phyloP scores from a whole-genome alignment of 2,797 vertebrate genomes.

The Neostethus bicornis region DNA sequence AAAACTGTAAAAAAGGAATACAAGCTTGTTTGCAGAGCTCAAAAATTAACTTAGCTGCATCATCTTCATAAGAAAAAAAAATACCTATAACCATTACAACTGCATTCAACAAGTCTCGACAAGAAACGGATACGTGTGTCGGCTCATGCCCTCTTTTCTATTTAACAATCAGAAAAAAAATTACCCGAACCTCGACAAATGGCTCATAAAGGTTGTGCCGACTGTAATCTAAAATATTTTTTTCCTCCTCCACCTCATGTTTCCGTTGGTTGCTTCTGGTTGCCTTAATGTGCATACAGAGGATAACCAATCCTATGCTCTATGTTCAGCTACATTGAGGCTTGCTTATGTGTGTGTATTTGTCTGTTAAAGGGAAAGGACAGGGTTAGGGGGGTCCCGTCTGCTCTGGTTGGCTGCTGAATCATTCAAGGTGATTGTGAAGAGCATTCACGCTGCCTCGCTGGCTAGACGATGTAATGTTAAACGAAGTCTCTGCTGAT shows the following conservation, averaged over 20 bases:
- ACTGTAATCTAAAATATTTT: conserved; percentile 52
- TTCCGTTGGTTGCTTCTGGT: conserved; percentile 27
- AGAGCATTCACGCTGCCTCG: conserved; percentile 38
- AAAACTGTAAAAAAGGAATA: too few species aligned
- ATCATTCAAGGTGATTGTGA: conserved; percentile 76
- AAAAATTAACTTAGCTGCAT: too few species aligned
- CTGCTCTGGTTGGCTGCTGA: conserved; percentile 72
- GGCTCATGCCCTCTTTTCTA: too few species aligned
- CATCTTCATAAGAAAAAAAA: too few species aligned
- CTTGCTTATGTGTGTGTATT: conserved; percentile 1
- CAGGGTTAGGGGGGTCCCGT: conserved; percentile 49
- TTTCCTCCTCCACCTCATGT: conserved; percentile 24
- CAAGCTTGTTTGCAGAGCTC: too few species aligned
- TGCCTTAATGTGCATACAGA: conserved; percentile 56
- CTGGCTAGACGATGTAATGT: conserved; percentile 52
- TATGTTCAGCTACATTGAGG: conserved; percentile 11
- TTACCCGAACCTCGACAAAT: conserved; percentile 32
- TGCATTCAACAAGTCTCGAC: too few species aligned
- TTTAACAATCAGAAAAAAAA: too few species aligned
- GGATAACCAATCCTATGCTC: conserved; percentile 48
- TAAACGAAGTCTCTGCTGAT: conserved; percentile 70
- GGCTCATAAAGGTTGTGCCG: too few species aligned
- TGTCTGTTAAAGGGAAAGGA: conserved; percentile 5
- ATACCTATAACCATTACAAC: too few species aligned
- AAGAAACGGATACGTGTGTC: too few species aligned